Base-by-base conservation (phyloP, 2,888 invertebrate species). In the Dynastes tityus region DNA sequence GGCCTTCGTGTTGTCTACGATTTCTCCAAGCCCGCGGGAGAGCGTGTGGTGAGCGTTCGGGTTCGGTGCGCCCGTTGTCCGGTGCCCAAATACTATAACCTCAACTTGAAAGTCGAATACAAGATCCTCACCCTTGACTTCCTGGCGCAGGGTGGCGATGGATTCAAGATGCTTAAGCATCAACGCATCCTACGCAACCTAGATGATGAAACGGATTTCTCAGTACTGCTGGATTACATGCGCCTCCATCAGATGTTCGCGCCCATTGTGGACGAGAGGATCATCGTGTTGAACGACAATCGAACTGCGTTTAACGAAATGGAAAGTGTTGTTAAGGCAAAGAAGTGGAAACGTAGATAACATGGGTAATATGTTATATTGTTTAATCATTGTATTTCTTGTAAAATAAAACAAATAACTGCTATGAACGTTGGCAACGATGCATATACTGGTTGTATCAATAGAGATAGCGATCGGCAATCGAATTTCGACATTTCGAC, bases 1-100 rank as follows among this genome's bases (percentile, higher is more conserved):
- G 97, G 97, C 0, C 82, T 95, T 8, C 91, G 89, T 83, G 93
- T 96, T 0, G 89, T 90, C 1, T 96, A 94, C 84, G 92, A 97
- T 87, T 87, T 94, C 27, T 87, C 88, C 0, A 90, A 90, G 80
- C 91, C 91, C 0, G 87, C 90, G 0, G 93, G 94, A 1, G 88
- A 89, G 0, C 91, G 96, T 83, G 94, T 97, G 0, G 86, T 90
- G 0, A 90, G 91, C 1, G 92, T 92, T 0, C 86, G 90, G 78
- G 92, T 92, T 0, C 90, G 93, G 2, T 97, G 97, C 86, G 91
- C 92, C 6, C 84, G 89, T 2, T 97, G 97, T 84, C 84, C 87
- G 0, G 87, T 93, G 6, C 94, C 94, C 0, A 13, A n/a, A 13
- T 93, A 92, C 79, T 87, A 89, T 3, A 88, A 90, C 0, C 82